Conservation (phyloP, 2,113 vertebrate genomes). For the Cavia aperea region DNA sequence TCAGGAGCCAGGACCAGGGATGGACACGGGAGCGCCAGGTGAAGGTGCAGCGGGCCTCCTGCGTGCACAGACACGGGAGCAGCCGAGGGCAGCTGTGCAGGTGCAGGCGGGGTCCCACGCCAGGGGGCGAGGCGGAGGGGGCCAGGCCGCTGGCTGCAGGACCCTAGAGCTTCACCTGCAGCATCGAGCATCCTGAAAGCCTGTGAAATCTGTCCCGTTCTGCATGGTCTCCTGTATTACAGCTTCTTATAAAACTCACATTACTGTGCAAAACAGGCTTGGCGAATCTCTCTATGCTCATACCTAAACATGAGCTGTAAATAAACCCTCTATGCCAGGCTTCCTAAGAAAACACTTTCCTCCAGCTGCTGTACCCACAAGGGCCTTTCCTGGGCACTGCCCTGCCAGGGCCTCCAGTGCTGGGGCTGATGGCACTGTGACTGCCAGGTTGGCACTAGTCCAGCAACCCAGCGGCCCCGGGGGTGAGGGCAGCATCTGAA, state of each 20-base stretch:
- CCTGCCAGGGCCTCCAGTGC: background rate
- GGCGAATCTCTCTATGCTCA: background rate
- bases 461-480: background rate
- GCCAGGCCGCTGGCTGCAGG: background rate
- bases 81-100: background rate
- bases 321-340: background rate
- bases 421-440: background rate
- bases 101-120: background rate
- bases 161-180: background rate
- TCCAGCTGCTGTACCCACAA: background rate
- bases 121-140: background rate
- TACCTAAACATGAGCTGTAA: background rate
- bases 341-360: background rate
- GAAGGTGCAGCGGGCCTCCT: background rate
- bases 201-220: background rate
- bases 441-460: background rate
- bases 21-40: background rate
- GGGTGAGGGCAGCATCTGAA: background rate
- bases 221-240: background rate
- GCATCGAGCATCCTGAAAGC: background rate
- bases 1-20: background rate
- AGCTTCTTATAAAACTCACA: background rate
- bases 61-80: accelerated
- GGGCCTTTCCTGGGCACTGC: background rate
- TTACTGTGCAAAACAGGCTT: background rate